Conservation (phyloP, 2,113 vertebrate species). For the Nyctereutes procyonoides region DNA sequence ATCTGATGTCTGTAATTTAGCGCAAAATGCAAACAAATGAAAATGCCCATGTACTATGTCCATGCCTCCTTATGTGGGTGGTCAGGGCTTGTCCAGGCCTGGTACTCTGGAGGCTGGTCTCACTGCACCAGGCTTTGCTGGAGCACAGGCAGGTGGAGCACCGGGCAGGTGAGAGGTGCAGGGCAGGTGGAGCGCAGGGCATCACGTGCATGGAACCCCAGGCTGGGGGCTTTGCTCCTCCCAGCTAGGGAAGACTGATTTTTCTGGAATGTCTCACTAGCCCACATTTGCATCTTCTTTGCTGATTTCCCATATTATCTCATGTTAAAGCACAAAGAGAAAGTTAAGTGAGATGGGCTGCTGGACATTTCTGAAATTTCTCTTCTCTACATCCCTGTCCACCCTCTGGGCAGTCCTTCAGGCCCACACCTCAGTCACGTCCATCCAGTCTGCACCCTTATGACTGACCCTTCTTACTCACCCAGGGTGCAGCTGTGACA, state of each 20-base stretch:
- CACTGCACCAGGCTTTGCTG: fast-evolving
- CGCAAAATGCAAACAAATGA: neutral
- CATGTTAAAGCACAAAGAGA: no score
- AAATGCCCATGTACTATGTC: fast-evolving
- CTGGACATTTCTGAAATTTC: neutral
- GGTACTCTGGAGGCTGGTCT: neutral
- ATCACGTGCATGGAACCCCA: fast-evolving
- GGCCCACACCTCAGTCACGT: fast-evolving
- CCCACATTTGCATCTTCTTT: fast-evolving
- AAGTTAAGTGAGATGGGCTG: fast-evolving
- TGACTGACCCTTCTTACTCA: no score
- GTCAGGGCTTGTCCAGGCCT: fast-evolving
- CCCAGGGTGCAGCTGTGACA: fast-evolving
- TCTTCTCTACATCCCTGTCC: fast-evolving
- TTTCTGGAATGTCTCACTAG: neutral
- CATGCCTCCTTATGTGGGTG: neutral
- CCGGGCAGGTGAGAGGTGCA: fast-evolving
- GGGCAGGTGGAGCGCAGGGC: neutral
- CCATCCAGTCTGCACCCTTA: fast-evolving
- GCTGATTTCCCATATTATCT: fast-evolving
- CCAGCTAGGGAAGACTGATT: no score
- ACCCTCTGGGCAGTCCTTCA: fast-evolving
- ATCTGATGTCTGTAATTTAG: no score
- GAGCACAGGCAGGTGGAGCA: fast-evolving
- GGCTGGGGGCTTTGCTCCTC: neutral